Conservation (phyloP, 1,140 invertebrate species). For the Pseudomyrmex dendroicus region DNA sequence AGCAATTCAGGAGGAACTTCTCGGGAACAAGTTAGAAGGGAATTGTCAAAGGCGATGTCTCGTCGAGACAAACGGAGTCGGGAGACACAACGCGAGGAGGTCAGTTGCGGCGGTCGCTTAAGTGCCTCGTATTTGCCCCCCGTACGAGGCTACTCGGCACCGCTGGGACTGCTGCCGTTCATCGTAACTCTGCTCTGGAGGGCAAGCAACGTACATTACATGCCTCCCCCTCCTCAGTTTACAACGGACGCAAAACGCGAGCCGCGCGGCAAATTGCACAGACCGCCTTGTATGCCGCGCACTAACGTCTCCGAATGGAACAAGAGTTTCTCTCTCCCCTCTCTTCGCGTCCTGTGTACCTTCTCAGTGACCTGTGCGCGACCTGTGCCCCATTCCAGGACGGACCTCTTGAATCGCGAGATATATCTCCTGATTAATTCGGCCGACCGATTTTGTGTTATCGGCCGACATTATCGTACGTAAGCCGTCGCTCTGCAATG, state of each 20-base stretch:
- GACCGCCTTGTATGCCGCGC: not conserved
- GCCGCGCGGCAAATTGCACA: conserved; percentile 16
- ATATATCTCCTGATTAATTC: conserved; percentile 66
- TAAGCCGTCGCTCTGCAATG: conserved; percentile 49
- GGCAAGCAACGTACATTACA: conserved; percentile 5
- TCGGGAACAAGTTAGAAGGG: conserved; percentile 64
- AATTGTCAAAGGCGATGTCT: conserved; percentile 68
- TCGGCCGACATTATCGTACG: conserved; percentile 66
- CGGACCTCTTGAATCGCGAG: conserved; percentile 6
- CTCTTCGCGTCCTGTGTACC: not conserved
- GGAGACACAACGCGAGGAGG: conserved; percentile 41
- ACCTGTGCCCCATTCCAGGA: conserved; percentile 31
- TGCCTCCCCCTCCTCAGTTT: not conserved
- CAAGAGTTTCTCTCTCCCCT: not conserved
- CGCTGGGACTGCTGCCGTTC: conserved; percentile 26
- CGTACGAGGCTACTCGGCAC: not conserved
- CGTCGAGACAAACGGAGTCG: conserved; percentile 67
- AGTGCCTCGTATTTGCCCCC: conserved; percentile 43
- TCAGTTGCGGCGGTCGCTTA: conserved; percentile 48
- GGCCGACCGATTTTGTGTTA: conserved; percentile 63
- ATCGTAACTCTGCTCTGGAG: conserved; percentile 38
- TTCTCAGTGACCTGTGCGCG: conserved; percentile 2
- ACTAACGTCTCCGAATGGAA: conserved; percentile 4
- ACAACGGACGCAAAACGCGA: conserved; percentile 37
- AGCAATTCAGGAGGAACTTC: conserved; percentile 55